Evolutionary conservation across 53 echinoderm and acorn worm genomes (phyloP), one percentile per base, ranked within the genome.

Genomic region (Echinarachnius parma): DNA sequence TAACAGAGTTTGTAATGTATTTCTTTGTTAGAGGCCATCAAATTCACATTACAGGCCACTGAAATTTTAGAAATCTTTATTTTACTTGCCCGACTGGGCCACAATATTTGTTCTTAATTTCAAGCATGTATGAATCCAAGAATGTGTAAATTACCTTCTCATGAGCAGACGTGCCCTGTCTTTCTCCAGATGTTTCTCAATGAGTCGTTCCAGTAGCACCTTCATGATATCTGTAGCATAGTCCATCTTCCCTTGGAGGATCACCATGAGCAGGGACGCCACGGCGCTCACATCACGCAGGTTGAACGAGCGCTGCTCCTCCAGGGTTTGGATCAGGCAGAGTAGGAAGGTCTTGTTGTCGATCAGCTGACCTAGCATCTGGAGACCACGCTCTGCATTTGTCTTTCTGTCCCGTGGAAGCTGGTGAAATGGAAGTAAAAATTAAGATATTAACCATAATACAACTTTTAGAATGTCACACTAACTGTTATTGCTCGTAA

Each of bases 191-290:
- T 86, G 77, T 62, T 78, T 82, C 72, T 87, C 85, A 53, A 96
- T 96, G 15, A 85, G 79, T 16, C 79, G 62, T 21, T 78, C 79
- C 9, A 96, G 72, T 21, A 96, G 53, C 4, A 57, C 76, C 62
- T 96, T 91, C 35, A 96, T 78, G 37, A 91, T 64, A 15, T 72
- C 57, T 2, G 90, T 95, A 60, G 84, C 78, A 61, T 84, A 95
- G 60, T 95, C 95, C 95, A 95, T 87, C 75, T 86, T 90, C 52
- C 85, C 82, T 25, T 95, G 95, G 9, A 95, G 82, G 4, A 81
- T 84, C 20, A 95, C 87, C 82, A 90, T 80, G 7, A 95, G 83
- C 47, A 95, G 65, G 10, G 95, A 95, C 13, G 95, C 95, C 31
- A 90, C 79, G 26, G 87, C 81, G 64, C 66, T 86, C 27, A 77